A percentile compares a stretch with the other conserved stretches of the same genome.
Evolutionary conservation across 1,140 invertebrate genomes (phyloP).

Genomic region (Drosophila funebris): DNA sequence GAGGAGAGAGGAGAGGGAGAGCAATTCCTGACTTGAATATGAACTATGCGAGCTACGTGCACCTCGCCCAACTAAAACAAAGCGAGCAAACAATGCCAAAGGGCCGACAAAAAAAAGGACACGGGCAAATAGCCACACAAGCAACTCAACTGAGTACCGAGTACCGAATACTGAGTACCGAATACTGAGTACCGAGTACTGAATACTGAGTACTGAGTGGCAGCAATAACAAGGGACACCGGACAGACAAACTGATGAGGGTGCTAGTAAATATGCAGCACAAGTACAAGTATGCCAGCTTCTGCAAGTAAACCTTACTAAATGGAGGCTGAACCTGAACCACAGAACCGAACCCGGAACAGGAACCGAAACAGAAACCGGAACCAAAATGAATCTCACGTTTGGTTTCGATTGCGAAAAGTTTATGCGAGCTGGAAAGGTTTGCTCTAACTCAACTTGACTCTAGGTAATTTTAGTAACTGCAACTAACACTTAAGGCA

Average conservation of each 20-base stretch:
- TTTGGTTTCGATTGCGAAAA: neutral
- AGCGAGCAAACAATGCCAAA: constrained; percentile 41
- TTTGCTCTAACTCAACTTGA: neutral
- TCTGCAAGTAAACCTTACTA: constrained; percentile 19
- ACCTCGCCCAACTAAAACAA: constrained; percentile 45
- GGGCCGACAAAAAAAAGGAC: constrained; percentile 27
- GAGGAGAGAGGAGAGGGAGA: too few relatives aligned
- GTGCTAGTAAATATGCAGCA: constrained; percentile 38
- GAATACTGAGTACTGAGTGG: constrained; percentile 1
- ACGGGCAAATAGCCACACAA: constrained; percentile 34
- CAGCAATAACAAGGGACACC: constrained; percentile 29
- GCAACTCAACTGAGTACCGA: neutral
- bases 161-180: neutral
- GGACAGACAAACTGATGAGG: neutral
- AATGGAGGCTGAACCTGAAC: constrained; percentile 20
- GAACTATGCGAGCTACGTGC: constrained; percentile 45
- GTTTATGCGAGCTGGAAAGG: constrained; percentile 24
- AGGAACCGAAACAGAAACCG: too few relatives aligned
- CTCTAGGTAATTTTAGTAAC: neutral
- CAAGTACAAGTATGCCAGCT: neutral
- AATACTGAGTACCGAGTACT: constrained; percentile 1
- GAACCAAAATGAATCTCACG: constrained; percentile 24
- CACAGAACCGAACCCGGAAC: neutral
- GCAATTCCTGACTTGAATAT: constrained; percentile 46
- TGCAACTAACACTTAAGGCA: neutral